These are phyloP conservation scores for Orussus abietinus DNA, from an alignment of 1,140 invertebrate genomes.

Conservation along the genomic window DNA sequence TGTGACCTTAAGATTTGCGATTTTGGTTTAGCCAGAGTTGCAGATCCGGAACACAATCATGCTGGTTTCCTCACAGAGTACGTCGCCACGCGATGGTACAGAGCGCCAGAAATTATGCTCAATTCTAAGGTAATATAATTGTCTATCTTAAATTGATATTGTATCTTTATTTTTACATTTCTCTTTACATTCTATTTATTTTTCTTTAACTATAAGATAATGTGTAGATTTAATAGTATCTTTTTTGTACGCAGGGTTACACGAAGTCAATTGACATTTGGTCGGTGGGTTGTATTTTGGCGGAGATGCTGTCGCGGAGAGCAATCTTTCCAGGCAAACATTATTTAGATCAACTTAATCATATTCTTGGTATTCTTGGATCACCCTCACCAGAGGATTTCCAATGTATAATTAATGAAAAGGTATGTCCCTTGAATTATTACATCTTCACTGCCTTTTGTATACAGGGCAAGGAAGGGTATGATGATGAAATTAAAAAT, in stretches of 20 bases:
- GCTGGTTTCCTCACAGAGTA: slow-evolving; percentile 99
- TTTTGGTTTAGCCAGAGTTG: slow-evolving; percentile 94
- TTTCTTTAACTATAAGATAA: slow-evolving; percentile 1
- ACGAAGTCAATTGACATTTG: slow-evolving; percentile 99
- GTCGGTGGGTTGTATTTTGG: slow-evolving; percentile 99
- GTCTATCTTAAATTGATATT: slow-evolving; percentile 1
- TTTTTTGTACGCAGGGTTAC: slow-evolving; percentile 72
- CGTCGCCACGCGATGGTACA: slow-evolving; percentile 97
- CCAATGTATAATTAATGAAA: slow-evolving; percentile 98
- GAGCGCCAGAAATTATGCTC: slow-evolving; percentile 98
- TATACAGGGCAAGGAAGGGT: too few species aligned
- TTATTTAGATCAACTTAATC: slow-evolving; percentile 98
- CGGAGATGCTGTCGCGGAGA: slow-evolving; percentile 97
- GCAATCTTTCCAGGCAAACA: slow-evolving; percentile 99
- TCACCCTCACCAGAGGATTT: slow-evolving; percentile 95
- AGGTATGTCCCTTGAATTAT: too few species aligned
- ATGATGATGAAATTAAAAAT: too few species aligned
- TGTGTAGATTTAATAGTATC: not conserved
- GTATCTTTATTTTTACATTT: slow-evolving; percentile 5
- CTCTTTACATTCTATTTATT: slow-evolving; percentile 13
- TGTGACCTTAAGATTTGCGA: slow-evolving; percentile 96
- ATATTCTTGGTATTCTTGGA: slow-evolving; percentile 94
- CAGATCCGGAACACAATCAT: slow-evolving; percentile 98
- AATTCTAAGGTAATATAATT: slow-evolving; percentile 77
- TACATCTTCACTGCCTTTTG: too few species aligned